Percentiles rank a stretch among this genome's conserved stretches.
Evolutionary conservation across 2,797 vertebrate species (phyloP).

Genomic region (Sus cebifrons): DNA sequence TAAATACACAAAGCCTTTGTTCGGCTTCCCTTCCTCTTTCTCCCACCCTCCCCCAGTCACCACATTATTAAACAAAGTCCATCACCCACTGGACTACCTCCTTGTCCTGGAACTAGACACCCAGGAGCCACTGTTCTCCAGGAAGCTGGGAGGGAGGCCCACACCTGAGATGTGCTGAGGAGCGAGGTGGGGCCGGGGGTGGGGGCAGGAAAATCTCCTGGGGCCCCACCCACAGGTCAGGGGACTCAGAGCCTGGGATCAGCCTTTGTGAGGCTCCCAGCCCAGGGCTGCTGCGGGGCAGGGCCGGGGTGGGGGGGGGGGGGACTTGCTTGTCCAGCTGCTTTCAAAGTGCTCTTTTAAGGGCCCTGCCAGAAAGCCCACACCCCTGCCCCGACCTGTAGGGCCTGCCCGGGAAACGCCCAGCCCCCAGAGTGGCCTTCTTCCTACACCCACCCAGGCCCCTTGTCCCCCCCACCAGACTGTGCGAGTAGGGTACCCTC

Average conservation of each 20-base stretch:
- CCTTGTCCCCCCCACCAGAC: not conserved
- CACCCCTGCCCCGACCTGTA: not conserved
- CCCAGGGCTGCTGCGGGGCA: too few species aligned
- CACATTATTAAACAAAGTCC: not conserved
- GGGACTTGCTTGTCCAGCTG: not conserved
- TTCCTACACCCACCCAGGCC: not conserved
- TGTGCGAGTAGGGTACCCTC: not conserved
- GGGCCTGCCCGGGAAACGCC: accelerated
- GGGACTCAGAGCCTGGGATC: not conserved
- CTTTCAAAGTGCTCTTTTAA: not conserved
- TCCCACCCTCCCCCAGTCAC: not conserved
- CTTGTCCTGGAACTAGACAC: not conserved
- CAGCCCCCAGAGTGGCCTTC: not conserved
- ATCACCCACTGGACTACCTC: too few species aligned
- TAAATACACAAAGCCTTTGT: too few species aligned
- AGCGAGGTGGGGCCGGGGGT: not conserved
- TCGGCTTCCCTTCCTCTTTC: not conserved
- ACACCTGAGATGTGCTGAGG: not conserved
- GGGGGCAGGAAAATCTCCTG: not conserved
- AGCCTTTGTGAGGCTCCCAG: not conserved
- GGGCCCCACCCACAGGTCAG: not conserved
- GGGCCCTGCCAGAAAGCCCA: not conserved
- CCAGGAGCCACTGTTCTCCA: not conserved
- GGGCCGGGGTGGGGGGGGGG: too few species aligned
- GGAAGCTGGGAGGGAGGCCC: not conserved